Base-by-base conservation (phyloP, 2,797 vertebrate species). In the Enteromius mattozi region DNA sequence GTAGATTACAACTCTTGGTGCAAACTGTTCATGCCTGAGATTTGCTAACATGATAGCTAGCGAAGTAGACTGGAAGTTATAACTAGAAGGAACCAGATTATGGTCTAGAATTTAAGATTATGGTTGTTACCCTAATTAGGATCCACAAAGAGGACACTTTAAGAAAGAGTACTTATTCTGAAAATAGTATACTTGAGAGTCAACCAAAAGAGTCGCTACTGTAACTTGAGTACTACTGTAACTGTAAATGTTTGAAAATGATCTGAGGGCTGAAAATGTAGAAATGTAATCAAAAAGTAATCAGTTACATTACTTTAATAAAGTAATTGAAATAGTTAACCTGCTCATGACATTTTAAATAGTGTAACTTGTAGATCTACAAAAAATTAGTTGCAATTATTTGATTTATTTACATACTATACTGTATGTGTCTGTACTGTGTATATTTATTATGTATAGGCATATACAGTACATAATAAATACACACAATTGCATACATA, bases 11-110 rank as follows among this genome's bases (percentile, higher is more conserved):
- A 72, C 69, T 27, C 21, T 76, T 10, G 47, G 27, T 24, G 30
- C 27, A 63, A 85, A 86, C 87, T 59, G 79, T 87, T 42, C 42
- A 45, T 30, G 17, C 8, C 4, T 35, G 24, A 82, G 19, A 63
- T 61, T 47, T 72, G 54, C 24, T 71, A 61, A 3, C 24, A 14
- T n/a, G 79, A 40, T 56, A 40, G 49, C 49, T 35, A 54, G 76
- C 42, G 24, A 13, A 66, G 21, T 8, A 24, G 35, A n/a, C 33
- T 19, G 35, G 33, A 21, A 75, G 30, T 54, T n/a, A 54, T 54
- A 35, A 54, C 10, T 21, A 35, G 49, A 63, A 63, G 27, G 4
- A 63, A 37, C 8, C 33, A 12, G 35, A 37, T 21, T 21, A 37
- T 35, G 16, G 8, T 2, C 6, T 71, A 45, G n/a, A 45, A 6